phyloP scores from a whole-genome alignment of 2,797 vertebrate genomes.

The Ptychobarbus kaznakovi region DNA sequence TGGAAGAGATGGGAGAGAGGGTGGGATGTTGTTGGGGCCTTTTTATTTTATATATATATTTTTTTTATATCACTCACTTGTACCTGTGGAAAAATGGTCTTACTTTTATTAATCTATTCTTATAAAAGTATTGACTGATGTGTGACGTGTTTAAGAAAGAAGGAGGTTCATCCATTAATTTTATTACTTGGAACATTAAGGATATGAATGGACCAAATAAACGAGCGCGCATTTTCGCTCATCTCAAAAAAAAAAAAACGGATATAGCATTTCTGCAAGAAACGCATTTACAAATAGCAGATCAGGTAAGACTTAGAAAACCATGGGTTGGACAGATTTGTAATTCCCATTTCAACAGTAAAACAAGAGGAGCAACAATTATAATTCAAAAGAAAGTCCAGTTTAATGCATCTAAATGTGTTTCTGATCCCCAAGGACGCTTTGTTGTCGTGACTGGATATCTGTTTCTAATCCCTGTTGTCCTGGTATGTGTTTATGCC shows the following conservation, averaged over 20 bases:
- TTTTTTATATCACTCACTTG: no score
- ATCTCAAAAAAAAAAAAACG: neutral
- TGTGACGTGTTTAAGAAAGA: no score
- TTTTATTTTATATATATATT: no score
- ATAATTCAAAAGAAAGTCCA: neutral
- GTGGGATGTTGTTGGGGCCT: neutral
- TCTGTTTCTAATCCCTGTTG: constrained; percentile 3
- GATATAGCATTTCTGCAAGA: constrained; percentile 14
- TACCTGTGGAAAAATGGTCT: no score
- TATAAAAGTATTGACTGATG: no score
- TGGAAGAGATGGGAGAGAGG: neutral
- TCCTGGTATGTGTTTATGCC: constrained; percentile 20
- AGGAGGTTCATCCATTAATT: no score
- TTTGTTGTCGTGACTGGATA: neutral
- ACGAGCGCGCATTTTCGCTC: neutral
- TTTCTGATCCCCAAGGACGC: no score
- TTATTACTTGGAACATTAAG: no score
- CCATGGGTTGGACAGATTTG: constrained; percentile 24
- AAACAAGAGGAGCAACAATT: constrained; percentile 9
- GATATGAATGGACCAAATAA: neutral
- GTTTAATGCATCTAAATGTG: no score
- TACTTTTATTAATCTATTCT: no score
- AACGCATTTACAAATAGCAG: neutral
- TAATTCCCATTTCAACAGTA: constrained; percentile 24
- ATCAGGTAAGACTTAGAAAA: no score